Conservation (phyloP, 2,888 invertebrate genomes). For the Sympetrum striolatum region DNA sequence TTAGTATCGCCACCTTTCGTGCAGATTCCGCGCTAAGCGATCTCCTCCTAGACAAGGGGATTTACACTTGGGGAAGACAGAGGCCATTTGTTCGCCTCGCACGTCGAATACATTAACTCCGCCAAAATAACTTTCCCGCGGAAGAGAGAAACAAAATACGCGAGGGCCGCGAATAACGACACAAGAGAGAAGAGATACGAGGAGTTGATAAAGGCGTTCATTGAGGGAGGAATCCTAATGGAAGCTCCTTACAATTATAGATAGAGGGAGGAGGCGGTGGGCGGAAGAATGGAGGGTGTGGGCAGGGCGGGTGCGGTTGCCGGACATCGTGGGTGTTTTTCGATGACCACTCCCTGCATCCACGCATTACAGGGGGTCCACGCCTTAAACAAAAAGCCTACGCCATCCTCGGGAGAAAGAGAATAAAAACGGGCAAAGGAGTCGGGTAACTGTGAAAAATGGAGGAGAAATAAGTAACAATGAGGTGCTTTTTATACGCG, state of each 20-base stretch:
- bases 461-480: constrained; percentile 3
- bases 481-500: constrained; percentile 5
- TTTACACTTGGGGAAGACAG: not conserved
- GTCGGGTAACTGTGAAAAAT: constrained; percentile 4
- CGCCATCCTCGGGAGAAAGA: not conserved
- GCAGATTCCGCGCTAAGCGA: no score
- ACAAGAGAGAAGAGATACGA: not conserved
- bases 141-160: not conserved
- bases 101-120: not conserved
- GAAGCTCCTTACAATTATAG: constrained; percentile 39
- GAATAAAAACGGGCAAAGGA: not conserved
- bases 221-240: constrained; percentile 12
- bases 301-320: not conserved
- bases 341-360: constrained; percentile 37
- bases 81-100: not conserved
- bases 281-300: constrained; percentile 12
- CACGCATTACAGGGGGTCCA: not conserved
- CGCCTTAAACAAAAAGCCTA: not conserved
- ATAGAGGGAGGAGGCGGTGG: not conserved
- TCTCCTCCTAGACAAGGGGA: no score
- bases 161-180: not conserved
- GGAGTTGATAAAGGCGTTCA: not conserved
- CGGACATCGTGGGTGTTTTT: constrained; percentile 23
- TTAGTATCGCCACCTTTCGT: no score
- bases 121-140: not conserved